phyloP scores from a whole-genome alignment of 2,797 vertebrate species.

The Karalla daura region DNA sequence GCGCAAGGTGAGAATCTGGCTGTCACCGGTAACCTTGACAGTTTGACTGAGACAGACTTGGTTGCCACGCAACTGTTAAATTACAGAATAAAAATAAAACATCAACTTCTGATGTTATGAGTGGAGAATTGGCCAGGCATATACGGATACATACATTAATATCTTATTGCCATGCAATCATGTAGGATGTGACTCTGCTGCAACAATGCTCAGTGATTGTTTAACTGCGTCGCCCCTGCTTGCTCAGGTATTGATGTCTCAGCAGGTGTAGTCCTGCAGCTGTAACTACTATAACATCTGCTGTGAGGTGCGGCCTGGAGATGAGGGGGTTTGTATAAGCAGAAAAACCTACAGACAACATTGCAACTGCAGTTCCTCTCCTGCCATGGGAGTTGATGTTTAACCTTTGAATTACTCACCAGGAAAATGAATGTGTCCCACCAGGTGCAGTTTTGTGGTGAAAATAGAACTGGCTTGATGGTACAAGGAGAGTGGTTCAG shows the following conservation, averaged over 20 bases:
- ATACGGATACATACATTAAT: background rate
- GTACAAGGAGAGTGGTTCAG: too few relatives aligned
- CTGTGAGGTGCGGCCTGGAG: slow-evolving; percentile 1
- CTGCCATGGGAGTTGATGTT: background rate
- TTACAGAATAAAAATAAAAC: background rate
- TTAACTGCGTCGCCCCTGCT: background rate
- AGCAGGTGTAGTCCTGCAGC: background rate
- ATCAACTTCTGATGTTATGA: too few relatives aligned
- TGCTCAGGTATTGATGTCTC: background rate
- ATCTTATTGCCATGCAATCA: background rate
- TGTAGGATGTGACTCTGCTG: background rate
- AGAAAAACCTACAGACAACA: slow-evolving; percentile 4
- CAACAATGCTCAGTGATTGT: background rate
- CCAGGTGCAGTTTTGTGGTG: background rate
- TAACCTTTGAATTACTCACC: slow-evolving; percentile 33
- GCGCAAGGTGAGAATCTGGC: slow-evolving; percentile 2
- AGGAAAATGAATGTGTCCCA: slow-evolving; percentile 3
- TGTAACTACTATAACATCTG: slow-evolving; percentile 15
- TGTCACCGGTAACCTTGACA: background rate
- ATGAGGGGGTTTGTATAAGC: background rate
- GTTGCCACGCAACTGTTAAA: slow-evolving; percentile 36
- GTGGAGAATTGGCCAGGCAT: too few relatives aligned
- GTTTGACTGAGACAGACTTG: background rate
- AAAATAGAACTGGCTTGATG: background rate
- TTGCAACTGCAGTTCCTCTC: background rate